Conservation (phyloP, 2,888 invertebrate genomes). For the Quadroppia sp. region DNA sequence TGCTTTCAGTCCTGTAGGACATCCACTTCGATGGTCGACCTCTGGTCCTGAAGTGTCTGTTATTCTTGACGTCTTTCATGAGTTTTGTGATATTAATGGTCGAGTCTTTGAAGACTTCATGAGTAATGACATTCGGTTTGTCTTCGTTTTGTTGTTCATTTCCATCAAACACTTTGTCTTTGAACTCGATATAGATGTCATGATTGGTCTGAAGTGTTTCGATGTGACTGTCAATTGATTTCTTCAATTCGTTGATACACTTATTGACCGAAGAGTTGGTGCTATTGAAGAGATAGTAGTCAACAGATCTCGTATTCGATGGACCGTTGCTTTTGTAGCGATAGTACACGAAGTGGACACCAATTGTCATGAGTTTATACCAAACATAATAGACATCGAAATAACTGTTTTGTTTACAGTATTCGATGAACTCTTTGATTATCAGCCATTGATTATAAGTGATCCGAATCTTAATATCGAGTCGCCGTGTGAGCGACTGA, state of each 20-base stretch:
- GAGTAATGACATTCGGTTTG: conserved; percentile 11
- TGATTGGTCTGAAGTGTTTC: conserved; percentile 4
- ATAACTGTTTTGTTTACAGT: background rate
- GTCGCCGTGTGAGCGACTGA: conserved; percentile 1
- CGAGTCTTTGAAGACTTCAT: background rate
- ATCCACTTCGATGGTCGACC: conserved; percentile 26
- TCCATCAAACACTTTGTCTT: conserved; percentile 12
- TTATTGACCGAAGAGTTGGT: background rate
- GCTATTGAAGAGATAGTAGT: background rate
- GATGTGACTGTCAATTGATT: background rate
- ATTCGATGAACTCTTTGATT: background rate
- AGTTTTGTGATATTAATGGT: background rate
- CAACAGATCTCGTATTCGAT: conserved; percentile 7
- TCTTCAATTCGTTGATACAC: background rate
- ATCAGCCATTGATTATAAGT: conserved; percentile 13
- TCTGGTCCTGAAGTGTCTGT: background rate
- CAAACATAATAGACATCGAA: conserved; percentile 14
- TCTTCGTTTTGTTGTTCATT: background rate
- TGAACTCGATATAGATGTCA: background rate
- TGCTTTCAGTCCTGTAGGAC: background rate
- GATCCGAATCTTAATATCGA: background rate
- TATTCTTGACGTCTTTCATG: background rate
- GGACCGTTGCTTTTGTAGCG: conserved; percentile 15
- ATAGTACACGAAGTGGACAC: conserved; percentile 20
- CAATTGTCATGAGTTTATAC: conserved; percentile 13